Conservation (phyloP, 53 echinoderm and acorn worm species). For the Stichopus horrens region DNA sequence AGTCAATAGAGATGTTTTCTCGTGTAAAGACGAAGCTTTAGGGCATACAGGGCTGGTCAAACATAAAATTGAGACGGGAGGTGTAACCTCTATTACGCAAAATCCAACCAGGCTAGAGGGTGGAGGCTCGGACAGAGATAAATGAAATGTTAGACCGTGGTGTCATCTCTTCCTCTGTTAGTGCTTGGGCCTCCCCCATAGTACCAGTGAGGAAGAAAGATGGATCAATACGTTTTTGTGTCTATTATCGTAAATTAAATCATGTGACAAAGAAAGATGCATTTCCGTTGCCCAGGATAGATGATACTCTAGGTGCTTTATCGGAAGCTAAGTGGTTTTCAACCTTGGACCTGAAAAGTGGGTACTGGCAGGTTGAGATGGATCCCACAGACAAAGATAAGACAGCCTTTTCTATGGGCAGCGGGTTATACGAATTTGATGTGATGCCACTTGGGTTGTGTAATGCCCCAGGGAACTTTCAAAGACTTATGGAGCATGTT, state of each 20-base stretch:
- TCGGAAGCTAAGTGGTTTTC: constrained; percentile 45
- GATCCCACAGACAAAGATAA: constrained; percentile 38
- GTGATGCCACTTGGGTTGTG: constrained; percentile 54
- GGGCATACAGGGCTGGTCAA: constrained; percentile 49
- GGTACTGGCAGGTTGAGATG: constrained; percentile 49
- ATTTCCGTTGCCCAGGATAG: constrained; percentile 38
- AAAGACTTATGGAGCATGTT: constrained; percentile 52
- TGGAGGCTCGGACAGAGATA: constrained; percentile 45
- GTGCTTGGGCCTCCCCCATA: constrained; percentile 45
- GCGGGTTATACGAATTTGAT: constrained; percentile 60
- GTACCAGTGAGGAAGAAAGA: constrained; percentile 26
- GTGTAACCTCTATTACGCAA: constrained; percentile 41
- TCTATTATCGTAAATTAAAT: too few relatives aligned
- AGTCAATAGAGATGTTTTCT: constrained; percentile 22
- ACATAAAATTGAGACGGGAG: constrained; percentile 42
- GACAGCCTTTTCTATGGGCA: constrained; percentile 52
- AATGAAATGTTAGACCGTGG: constrained; percentile 46
- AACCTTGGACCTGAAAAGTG: constrained; percentile 40
- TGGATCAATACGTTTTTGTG: neutral
- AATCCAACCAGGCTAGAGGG: constrained; percentile 18
- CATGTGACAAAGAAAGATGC: constrained; percentile 40
- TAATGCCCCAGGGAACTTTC: constrained; percentile 57
- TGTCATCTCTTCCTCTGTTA: constrained; percentile 45
- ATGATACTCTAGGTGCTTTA: constrained; percentile 53
- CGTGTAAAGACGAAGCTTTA: constrained; percentile 21